phyloP scores from a whole-genome alignment of 2,113 vertebrate species.

The Pseudorectes ferrugineus region DNA sequence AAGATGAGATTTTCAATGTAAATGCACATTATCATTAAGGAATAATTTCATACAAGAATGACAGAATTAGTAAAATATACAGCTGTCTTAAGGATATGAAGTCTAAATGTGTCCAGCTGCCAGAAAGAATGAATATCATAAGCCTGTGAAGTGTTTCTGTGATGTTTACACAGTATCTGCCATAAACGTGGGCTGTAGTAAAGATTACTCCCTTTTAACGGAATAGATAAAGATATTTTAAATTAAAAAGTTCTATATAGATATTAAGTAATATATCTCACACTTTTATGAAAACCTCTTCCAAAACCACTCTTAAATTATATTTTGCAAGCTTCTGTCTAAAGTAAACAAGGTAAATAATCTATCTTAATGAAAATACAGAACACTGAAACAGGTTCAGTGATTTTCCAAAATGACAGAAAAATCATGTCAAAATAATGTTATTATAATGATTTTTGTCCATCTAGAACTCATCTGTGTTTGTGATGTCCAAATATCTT shows the following conservation, averaged over 20 bases:
- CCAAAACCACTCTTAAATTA: not conserved
- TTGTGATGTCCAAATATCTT: not conserved
- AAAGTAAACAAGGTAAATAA: not conserved
- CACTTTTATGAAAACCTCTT: not conserved
- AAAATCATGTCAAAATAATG: not conserved
- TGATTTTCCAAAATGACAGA: not conserved
- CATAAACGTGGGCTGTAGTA: not conserved
- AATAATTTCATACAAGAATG: not conserved
- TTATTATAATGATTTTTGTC: not conserved
- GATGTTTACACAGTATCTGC: not conserved
- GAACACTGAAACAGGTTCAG: not conserved
- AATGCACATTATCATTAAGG: slow-evolving; percentile 27
- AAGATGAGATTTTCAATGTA: slow-evolving; percentile 28
- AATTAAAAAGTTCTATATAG: not conserved
- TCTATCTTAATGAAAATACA: not conserved
- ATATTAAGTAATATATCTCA: not conserved
- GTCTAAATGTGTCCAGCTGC: slow-evolving; percentile 9
- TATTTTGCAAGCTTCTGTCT: not conserved
- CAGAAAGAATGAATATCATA: not conserved
- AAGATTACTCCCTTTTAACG: not conserved
- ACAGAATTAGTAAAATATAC: slow-evolving; percentile 13
- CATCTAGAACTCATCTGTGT: not conserved
- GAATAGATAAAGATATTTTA: not conserved
- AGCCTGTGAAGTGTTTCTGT: not conserved
- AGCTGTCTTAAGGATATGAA: slow-evolving; percentile 16